phyloP scores from a whole-genome alignment of 2,888 invertebrate genomes.

The Lithosia quadra region DNA sequence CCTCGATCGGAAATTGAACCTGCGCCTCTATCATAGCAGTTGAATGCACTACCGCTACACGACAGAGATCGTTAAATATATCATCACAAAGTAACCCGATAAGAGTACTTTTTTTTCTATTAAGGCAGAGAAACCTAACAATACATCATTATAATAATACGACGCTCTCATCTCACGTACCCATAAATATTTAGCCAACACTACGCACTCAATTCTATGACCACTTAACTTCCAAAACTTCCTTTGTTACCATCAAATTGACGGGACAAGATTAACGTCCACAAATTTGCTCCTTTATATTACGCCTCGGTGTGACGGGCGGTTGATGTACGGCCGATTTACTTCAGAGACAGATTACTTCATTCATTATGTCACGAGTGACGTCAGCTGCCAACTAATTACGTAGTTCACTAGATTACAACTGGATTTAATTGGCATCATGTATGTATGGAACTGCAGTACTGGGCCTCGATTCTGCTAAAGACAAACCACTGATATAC shows the following conservation, averaged over 20 bases:
- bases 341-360: conserved; percentile 49
- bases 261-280: conserved; percentile 15
- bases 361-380: conserved; percentile 47
- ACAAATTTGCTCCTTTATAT: conserved; percentile 24
- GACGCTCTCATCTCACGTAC: neutral
- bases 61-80: no score
- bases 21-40: no score
- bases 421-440: conserved; percentile 1
- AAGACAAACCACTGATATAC: no score
- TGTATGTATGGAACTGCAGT: neutral
- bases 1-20: no score
- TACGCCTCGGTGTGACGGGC: conserved; percentile 44
- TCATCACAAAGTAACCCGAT: no score
- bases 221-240: conserved; percentile 7
- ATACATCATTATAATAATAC: neutral
- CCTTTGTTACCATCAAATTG: conserved; percentile 19
- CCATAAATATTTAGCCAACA: conserved; percentile 6
- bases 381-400: conserved; percentile 39
- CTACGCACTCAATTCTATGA: conserved; percentile 7
- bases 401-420: conserved; percentile 28
- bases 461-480: no score
- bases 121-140: no score
- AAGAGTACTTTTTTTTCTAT: no score
- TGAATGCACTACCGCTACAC: no score
- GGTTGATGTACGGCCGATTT: conserved; percentile 37